Base-by-base conservation (phyloP, 2,113 vertebrate genomes). In the Cheirogaleus medius region DNA sequence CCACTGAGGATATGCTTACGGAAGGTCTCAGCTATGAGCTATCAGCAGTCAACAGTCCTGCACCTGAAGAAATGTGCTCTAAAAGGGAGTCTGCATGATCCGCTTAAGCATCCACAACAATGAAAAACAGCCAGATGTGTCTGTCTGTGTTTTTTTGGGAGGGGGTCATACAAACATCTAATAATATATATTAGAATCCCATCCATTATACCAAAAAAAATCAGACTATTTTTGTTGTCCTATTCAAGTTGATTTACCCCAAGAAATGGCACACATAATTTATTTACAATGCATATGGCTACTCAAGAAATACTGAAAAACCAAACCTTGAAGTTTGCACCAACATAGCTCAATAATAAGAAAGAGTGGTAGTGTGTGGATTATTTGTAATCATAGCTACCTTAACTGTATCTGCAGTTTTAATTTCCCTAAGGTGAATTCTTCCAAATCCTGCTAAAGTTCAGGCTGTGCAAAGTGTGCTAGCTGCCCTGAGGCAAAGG, bases 361-460 rank as follows among this genome's bases (percentile, higher is more conserved):
- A 85, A 95, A 85, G 23, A 77, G 84, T 13, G 8, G 47, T 49
- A 25, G 20, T 3, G 10, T 82, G 56, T 71, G 73, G 66, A 89
- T 95, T 94, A 91, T 94, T 77, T 58, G 63, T 89, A 94, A 95
- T 97, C 94, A 89, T 68, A 73, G 73, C 32, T 76, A 42, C 74
- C 88, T 95, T 52, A 58, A 71, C 86, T 78, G 34, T 44, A n/a
- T 82, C 73, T 92, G 47, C 86, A 90, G 74, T 66, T 97, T 92
- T 97, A 86, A 96, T 93, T 98, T 97, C 82, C 86, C 95, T 73
- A n/a, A 96, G 92, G 88, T 96, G 82, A 91, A 81, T 90, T 95
- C 81, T 56, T 96, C 88, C 91, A 86, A 93, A 95, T 91, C 66
- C 88, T 82, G 78, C 23, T 88, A 81, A 92, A 63, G 56, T 89